Evolutionary conservation across 2,113 vertebrate species (phyloP), one percentile per base, ranked within the genome.

Genomic region (Xyliphius kryptos): DNA sequence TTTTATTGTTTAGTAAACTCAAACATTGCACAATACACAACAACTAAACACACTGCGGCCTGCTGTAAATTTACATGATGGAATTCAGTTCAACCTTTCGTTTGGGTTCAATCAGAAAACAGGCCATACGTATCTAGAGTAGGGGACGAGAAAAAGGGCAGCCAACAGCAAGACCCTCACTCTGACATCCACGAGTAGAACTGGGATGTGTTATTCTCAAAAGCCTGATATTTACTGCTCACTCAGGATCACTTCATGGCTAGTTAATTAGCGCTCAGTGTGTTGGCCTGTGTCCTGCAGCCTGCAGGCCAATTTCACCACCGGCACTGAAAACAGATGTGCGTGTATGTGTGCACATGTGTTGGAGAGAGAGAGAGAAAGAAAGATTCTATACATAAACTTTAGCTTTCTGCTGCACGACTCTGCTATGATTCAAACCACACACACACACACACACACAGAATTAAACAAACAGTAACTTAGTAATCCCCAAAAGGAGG

Each of bases 151-250:
- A 66, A 59, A 38, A 22, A 40, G 41, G 40, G 56, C 73, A 43
- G 65, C 66, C 72, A 70, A 65, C n/a, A n/a, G n/a, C n/a, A n/a
- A n/a, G n/a, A n/a, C 58, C 59, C 55, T 56, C 63, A 26, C 22
- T 54, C 57, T 67, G 72, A 74, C 63, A 74, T 65, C 63, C 63
- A 74, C 41, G 61, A 61, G 68, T 71, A n/a, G 64, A 67, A 65
- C 26, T 65, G 72, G 72, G 63, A 65, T 64, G 64, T 61, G 68
- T 60, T 59, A 68, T 60, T 56, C 72, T 74, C 72, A 47, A 54
- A 71, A 68, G 69, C 56, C 61, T 53, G 65, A 74, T 71, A 74
- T 71, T 71, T 71, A 71, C 65, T 71, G 61, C 73, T 66, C 69
- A 43, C 65, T 54, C 61, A 61, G 69, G 73, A 66, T 58, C 53